Evolutionary conservation across 2,113 vertebrate species (phyloP).

Genomic region (Chaetodon auriga): DNA sequence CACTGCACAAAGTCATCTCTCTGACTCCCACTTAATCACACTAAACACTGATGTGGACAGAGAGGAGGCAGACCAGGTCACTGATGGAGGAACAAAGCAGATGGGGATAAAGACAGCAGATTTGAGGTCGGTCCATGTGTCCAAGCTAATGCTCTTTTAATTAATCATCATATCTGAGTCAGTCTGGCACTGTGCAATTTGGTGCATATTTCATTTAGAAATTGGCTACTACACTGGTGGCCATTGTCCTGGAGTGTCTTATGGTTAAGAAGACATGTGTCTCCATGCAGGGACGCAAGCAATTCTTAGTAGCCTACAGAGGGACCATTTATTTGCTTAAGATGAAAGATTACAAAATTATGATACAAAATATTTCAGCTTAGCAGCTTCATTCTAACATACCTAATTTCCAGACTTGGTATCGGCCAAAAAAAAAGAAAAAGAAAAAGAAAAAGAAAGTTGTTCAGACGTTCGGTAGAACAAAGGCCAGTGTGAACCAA

Average conservation of each 20-base stretch:
- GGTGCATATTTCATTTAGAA: neutral
- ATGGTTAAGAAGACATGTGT: neutral
- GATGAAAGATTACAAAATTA: neutral
- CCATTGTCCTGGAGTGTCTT: neutral
- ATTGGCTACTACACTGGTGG: neutral
- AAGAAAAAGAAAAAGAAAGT: no score
- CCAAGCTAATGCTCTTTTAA: slow-evolving; percentile 6
- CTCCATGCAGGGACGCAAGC: neutral
- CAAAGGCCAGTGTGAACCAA: no score
- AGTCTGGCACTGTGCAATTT: neutral
- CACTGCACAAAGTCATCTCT: neutral
- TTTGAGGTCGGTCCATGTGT: neutral
- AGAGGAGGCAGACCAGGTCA: neutral
- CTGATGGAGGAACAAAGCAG: slow-evolving; percentile 10
- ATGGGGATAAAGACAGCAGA: neutral
- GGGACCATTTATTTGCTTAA: neutral
- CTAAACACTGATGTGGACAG: neutral
- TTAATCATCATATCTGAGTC: neutral
- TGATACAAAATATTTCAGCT: neutral
- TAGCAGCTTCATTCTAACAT: neutral
- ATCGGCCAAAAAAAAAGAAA: no score
- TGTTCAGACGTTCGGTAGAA: no score
- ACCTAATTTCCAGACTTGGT: neutral
- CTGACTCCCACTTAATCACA: neutral
- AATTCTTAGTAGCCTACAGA: neutral